phyloP scores from a whole-genome alignment of 53 echinoderm and acorn worm genomes.

The Arbacia lixula region DNA sequence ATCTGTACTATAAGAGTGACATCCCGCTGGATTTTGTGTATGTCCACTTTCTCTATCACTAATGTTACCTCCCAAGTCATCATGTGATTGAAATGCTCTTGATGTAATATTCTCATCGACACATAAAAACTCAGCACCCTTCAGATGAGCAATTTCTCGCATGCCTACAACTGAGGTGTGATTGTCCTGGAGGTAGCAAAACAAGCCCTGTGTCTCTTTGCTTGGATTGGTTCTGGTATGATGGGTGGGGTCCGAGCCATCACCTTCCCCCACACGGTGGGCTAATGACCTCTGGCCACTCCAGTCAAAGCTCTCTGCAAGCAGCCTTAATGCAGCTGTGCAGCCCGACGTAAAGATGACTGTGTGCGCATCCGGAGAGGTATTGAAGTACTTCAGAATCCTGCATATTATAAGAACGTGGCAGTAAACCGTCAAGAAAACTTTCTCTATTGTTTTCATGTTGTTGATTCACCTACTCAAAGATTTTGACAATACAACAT shows the following conservation, averaged over 20 bases:
- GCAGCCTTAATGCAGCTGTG: conserved; percentile 85
- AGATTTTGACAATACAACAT: no score
- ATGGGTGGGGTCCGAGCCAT: neutral
- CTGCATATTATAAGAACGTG: conserved; percentile 54
- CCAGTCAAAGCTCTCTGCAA: conserved; percentile 90
- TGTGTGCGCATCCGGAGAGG: conserved; percentile 74
- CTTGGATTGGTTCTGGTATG: no score
- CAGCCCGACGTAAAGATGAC: conserved; percentile 94
- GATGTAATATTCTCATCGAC: conserved; percentile 1
- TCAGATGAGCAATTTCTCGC: conserved; percentile 75
- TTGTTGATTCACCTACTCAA: no score
- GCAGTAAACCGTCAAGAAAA: no score
- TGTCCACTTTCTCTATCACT: no score
- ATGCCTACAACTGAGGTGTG: conserved; percentile 95
- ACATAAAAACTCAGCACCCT: conserved; percentile 66
- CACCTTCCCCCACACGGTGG: neutral
- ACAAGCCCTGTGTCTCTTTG: conserved; percentile 48
- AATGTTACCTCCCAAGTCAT: no score
- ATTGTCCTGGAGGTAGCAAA: conserved; percentile 88
- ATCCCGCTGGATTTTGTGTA: no score
- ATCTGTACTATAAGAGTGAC: no score
- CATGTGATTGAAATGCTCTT: no score
- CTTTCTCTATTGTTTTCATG: no score
- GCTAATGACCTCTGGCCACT: conserved; percentile 1
- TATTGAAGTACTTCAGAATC: conserved; percentile 86